Evolutionary conservation across 2,113 vertebrate species (phyloP).

Genomic region (Epinephelus moara): DNA sequence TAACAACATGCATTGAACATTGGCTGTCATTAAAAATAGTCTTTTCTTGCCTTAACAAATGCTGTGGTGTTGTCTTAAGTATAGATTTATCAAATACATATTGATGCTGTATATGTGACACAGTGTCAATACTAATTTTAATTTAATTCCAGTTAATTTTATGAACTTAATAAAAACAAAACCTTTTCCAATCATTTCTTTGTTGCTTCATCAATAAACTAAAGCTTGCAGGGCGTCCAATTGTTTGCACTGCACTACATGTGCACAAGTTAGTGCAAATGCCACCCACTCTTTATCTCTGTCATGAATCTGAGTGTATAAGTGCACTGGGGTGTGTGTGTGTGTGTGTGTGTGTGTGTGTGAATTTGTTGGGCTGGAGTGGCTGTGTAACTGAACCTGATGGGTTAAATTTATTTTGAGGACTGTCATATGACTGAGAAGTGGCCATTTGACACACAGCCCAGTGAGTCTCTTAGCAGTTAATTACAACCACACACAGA

Average conservation of each 20-base stretch:
- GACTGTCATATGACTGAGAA: constrained; percentile 76
- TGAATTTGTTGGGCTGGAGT: constrained; percentile 20
- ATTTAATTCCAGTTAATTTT: not conserved
- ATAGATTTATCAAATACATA: too few relatives aligned
- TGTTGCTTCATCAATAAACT: too few relatives aligned
- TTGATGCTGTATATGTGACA: too few relatives aligned
- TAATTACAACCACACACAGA: constrained; percentile 24
- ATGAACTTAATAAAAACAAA: not conserved
- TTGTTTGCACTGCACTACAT: not conserved
- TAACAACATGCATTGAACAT: not conserved
- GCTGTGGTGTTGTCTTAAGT: too few relatives aligned
- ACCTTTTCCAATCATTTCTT: too few relatives aligned
- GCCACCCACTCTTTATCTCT: not conserved
- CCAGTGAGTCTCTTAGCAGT: constrained; percentile 54
- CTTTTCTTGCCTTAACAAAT: not conserved
- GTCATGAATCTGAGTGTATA: constrained; percentile 15
- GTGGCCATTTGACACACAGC: constrained; percentile 65
- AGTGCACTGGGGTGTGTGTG: not conserved
- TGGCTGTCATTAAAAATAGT: not conserved
- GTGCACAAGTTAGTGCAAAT: not conserved
- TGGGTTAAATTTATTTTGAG: constrained; percentile 79
- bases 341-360: not conserved
- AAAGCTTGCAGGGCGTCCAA: not conserved
- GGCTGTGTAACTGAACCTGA: constrained; percentile 60
- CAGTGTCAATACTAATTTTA: too few relatives aligned